Evolutionary conservation across 2,797 vertebrate species (phyloP), one percentile per base, ranked within the genome.

Genomic region (Myotis daubentonii): DNA sequence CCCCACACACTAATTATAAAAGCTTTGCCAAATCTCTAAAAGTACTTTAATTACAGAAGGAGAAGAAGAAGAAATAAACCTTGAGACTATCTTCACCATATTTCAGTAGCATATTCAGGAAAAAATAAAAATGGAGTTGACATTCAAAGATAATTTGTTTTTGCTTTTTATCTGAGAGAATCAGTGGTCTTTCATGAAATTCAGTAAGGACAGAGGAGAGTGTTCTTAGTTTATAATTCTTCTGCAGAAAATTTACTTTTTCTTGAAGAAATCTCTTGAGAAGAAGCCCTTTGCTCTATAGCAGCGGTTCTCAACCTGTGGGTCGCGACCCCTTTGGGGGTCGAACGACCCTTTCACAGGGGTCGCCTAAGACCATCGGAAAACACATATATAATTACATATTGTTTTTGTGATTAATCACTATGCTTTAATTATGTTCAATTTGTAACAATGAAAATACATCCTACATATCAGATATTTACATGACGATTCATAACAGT

Each of bases 161-260:
- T 96, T 65, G 30, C 80, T 62, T 92, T 80, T 33, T 94, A 90
- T 82, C 87, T 78, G 82, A 93, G 66, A 89, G 93, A 92, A 97
- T 68, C 5, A 84, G 44, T 94, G 81, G 76, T 47, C 4, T 41
- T 94, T 97, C 85, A 82, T 96, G 94, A 95, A 93, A 28, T 70
- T 95, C 96, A 96, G 87, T 91, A 91, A 86, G 91, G 87, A 97
- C 55, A 41, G 17, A 93, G 23, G 5, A 95, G 92, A 79, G 41
- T 2, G 19, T 95, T 96, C 33, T 84, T 95, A 91, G 79, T 91
- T 90, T 33, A 36, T 92, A 97, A 97, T 81, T 93, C 55, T 92
- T 95, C 86, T 94, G 92, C 80, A 60, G 72, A 49, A 92, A 91
- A 74, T 85, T 96, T 70, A 97, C 33, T 53, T 81, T 80, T 79